A percentile compares a stretch with the other conserved stretches of the same genome.
Conservation (phyloP, 2,888 invertebrate species). For the Ceriagrion tenellum region DNA sequence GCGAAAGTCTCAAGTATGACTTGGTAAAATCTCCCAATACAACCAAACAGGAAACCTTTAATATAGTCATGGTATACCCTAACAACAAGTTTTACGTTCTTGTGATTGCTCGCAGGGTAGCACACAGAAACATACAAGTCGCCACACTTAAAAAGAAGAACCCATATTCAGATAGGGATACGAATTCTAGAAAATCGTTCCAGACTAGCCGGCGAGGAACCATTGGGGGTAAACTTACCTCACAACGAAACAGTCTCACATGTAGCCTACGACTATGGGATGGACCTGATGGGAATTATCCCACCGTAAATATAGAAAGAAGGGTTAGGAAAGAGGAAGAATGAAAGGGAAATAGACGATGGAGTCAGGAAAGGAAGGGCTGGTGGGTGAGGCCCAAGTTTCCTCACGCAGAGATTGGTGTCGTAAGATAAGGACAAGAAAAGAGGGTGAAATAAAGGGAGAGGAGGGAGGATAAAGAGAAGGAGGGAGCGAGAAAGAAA, state of each 20-base stretch:
- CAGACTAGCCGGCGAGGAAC: background rate
- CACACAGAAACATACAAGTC: too few relatives aligned
- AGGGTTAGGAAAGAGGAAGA: background rate
- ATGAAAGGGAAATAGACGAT: background rate
- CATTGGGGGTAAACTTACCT: background rate
- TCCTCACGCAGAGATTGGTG: background rate
- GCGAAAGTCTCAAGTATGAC: too few relatives aligned
- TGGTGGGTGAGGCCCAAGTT: background rate
- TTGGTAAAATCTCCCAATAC: too few relatives aligned
- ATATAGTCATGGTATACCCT: too few relatives aligned
- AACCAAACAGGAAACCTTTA: too few relatives aligned
- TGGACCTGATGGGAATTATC: background rate
- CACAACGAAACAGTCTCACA: background rate
- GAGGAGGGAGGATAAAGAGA: background rate
- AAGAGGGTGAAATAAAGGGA: background rate
- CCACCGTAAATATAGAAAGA: background rate
- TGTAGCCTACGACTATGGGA: background rate
- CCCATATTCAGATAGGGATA: background rate
- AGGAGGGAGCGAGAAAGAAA: background rate
- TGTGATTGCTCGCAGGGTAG: too few relatives aligned
- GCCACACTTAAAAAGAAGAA: too few relatives aligned
- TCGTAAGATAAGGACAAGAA: background rate
- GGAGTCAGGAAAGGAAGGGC: background rate
- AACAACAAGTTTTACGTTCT: too few relatives aligned
- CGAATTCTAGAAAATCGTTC: background rate